phyloP scores from a whole-genome alignment of 2,888 invertebrate genomes.

The Hanleya hanleyi region DNA sequence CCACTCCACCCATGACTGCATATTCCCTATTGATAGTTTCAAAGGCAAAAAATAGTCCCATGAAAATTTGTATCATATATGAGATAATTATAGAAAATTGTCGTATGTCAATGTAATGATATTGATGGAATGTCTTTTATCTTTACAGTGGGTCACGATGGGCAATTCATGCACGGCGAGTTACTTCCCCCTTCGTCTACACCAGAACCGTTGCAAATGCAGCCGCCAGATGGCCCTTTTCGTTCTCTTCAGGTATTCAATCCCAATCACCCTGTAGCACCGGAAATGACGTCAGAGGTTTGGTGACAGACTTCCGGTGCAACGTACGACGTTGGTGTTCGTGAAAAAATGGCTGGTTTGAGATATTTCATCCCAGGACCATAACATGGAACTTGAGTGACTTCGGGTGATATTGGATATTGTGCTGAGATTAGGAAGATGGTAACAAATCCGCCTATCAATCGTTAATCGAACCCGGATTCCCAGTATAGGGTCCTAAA shows the following conservation, averaged over 20 bases:
- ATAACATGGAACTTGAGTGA: background rate
- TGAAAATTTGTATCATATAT: no score
- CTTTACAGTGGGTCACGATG: background rate
- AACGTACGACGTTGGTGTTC: background rate
- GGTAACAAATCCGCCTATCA: no score
- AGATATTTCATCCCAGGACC: background rate
- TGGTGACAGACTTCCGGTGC: constrained; percentile 4
- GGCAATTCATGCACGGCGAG: constrained; percentile 1
- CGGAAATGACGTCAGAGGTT: constrained; percentile 5
- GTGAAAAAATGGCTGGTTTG: background rate
- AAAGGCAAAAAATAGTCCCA: no score
- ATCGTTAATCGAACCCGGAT: no score
- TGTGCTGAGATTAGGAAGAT: no score
- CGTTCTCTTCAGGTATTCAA: background rate
- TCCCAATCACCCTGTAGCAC: background rate
- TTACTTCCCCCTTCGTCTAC: background rate
- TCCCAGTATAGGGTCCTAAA: no score
- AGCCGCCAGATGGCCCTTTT: background rate
- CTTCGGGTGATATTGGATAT: no score
- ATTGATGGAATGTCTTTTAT: no score
- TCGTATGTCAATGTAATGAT: no score
- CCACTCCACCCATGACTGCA: no score
- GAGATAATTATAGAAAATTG: no score
- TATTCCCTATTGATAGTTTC: no score
- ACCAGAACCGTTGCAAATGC: background rate